A percentile compares a stretch with the other conserved stretches of the same genome.
Conservation (phyloP, 2,888 invertebrate genomes). For the Drosophila nigricruria region DNA sequence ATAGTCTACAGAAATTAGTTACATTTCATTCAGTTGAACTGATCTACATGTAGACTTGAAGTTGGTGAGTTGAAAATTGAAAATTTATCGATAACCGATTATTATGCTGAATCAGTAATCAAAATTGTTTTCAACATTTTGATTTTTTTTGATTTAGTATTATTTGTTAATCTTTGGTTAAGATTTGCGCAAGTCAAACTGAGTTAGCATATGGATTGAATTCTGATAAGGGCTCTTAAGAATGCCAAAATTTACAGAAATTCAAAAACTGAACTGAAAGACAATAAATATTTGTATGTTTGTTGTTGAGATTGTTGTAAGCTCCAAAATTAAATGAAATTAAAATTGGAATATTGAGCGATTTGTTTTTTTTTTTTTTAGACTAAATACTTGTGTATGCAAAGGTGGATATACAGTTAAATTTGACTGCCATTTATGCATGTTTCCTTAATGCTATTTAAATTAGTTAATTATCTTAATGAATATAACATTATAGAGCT, state of each 20-base stretch:
- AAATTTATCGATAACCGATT: not conserved
- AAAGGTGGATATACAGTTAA: not conserved
- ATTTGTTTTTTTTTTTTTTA: too few relatives aligned
- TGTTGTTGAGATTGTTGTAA: not conserved
- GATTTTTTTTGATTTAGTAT: too few relatives aligned
- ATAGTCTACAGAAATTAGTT: not conserved
- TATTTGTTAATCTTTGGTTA: not conserved
- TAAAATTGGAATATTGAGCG: slow-evolving; percentile 1
- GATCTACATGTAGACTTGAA: too few relatives aligned
- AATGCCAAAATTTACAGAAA: not conserved
- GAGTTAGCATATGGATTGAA: not conserved
- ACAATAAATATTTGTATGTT: not conserved
- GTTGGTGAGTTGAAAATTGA: too few relatives aligned
- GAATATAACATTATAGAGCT: not conserved
- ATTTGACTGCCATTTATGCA: not conserved
- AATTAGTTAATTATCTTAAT: not conserved
- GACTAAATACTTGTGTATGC: not conserved
- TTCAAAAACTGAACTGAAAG: not conserved
- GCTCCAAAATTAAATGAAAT: not conserved
- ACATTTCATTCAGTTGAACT: too few relatives aligned
- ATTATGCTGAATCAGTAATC: too few relatives aligned
- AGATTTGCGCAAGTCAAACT: not conserved
- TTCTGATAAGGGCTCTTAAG: slow-evolving; percentile 5
- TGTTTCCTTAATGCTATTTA: not conserved
- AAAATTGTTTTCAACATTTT: not conserved